Percentiles rank a stretch among this genome's conserved stretches.
Conservation (phyloP, 2,797 vertebrate genomes). For the Hirundo rustica region DNA sequence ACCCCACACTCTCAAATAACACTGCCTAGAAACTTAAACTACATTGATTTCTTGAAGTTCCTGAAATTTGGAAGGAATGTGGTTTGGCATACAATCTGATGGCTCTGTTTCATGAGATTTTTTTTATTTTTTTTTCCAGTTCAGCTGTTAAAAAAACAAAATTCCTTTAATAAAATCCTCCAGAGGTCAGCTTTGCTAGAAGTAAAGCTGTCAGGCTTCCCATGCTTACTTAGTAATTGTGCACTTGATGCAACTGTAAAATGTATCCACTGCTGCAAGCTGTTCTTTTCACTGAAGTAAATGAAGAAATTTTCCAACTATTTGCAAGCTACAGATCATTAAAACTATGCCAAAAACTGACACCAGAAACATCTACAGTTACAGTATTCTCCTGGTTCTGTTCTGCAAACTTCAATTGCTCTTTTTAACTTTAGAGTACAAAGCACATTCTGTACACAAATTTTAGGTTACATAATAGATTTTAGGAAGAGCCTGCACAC, state of each 20-base stretch:
- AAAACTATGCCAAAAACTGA: background rate
- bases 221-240: background rate
- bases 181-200: background rate
- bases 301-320: background rate
- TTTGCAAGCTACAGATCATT: constrained; percentile 32
- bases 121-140: background rate
- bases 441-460: background rate
- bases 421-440: constrained; percentile 12
- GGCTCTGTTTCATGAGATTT: background rate
- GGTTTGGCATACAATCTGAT: background rate
- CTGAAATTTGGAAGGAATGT: background rate
- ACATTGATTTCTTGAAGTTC: background rate
- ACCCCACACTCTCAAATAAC: background rate
- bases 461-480: background rate
- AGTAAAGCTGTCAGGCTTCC: background rate
- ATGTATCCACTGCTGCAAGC: background rate
- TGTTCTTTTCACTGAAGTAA: constrained; percentile 24
- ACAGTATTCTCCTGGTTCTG: background rate
- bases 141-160: background rate
- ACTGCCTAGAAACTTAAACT: background rate
- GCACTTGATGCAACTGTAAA: background rate
- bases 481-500: background rate
- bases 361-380: background rate
- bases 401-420: constrained; percentile 20
- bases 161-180: background rate